Evolutionary conservation across 2,888 invertebrate species (phyloP), one percentile per base, ranked within the genome.

Genomic region (Leptopilina drosophilae): DNA sequence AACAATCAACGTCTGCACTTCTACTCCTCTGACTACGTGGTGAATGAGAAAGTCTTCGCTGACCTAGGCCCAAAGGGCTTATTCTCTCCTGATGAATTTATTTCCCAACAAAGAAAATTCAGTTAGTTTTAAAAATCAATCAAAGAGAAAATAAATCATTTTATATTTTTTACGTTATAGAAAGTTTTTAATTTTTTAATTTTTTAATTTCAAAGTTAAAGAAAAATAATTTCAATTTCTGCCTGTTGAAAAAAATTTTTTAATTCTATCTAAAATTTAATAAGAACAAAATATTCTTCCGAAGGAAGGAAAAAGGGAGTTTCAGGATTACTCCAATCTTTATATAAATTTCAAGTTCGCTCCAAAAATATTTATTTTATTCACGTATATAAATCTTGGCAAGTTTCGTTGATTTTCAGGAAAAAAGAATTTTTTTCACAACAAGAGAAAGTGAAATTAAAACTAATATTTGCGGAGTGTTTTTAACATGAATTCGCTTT

Each of bases 1-100:
- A 79, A 46, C 87, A 87, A 80, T 90, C 90, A 42, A 90, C 88
- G 78, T 90, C 90, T 78, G 88, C 89, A 82, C 89, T 89, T 40
- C 90, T 88, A 78, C 90, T 90, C 81, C 89, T 86, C 53, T 89
- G 88, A 80, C 86, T 88, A 56, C 90, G 88, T 69, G 90, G 88
- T 69, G 89, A 88, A 66, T 89, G 85, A 15, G 90, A 90, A 42
- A 87, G 86, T 84, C 89, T 85, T 80, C 89, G 87, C 78, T 88
- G 87, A 85, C 87, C 87, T 79, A 84, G 67, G 85, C 84, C 86
- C 86, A 83, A 77, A 69, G 86, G 86, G 86, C 84, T 81, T 53
- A 81, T 81, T 82, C 82, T 83, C 75, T 85, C 85, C 87, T 89
- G 80, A 64, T 65, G 26, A 46, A 65, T 49, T 42, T 42, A n/a